Conservation (phyloP, 2,888 invertebrate species). For the Pandemis corylana region DNA sequence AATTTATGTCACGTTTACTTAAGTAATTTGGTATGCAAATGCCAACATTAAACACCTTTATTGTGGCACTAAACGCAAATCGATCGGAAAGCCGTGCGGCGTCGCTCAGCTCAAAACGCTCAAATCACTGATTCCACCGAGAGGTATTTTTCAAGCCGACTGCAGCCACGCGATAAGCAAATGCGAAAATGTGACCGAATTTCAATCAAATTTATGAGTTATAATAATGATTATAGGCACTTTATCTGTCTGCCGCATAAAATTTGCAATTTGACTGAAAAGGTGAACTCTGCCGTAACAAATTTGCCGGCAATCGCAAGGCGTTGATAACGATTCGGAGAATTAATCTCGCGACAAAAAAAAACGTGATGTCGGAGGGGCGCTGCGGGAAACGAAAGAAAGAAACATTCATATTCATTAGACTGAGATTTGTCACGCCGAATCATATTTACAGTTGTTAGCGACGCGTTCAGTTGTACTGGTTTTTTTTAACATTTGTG, state of each 20-base stretch:
- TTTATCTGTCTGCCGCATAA: slow-evolving; percentile 79
- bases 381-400: slow-evolving; percentile 37
- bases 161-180: slow-evolving; percentile 80
- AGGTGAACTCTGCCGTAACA: slow-evolving; percentile 83
- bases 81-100: slow-evolving; percentile 73
- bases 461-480: no score
- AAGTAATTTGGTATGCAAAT: slow-evolving; percentile 72
- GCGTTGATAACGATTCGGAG: slow-evolving; percentile 80
- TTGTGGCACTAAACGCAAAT: slow-evolving; percentile 78
- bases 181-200: slow-evolving; percentile 81
- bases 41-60: slow-evolving; percentile 74
- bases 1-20: slow-evolving; percentile 58
- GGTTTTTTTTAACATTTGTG: no score
- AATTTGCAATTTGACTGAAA: slow-evolving; percentile 83
- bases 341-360: slow-evolving; percentile 78
- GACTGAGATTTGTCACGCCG: slow-evolving; percentile 24
- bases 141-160: slow-evolving; percentile 81
- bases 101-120: slow-evolving; percentile 57
- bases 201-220: slow-evolving; percentile 85
- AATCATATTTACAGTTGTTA: slow-evolving; percentile 34
- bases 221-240: slow-evolving; percentile 83
- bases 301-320: slow-evolving; percentile 82
- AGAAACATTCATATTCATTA: slow-evolving; percentile 41
- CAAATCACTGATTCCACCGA: slow-evolving; percentile 65
- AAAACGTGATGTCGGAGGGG: slow-evolving; percentile 62